Percentiles rank a stretch among this genome's conserved stretches.
These are phyloP conservation scores for Tricholauxania praeusta DNA, from an alignment of 2,888 invertebrate species.

Conservation along the genomic window DNA sequence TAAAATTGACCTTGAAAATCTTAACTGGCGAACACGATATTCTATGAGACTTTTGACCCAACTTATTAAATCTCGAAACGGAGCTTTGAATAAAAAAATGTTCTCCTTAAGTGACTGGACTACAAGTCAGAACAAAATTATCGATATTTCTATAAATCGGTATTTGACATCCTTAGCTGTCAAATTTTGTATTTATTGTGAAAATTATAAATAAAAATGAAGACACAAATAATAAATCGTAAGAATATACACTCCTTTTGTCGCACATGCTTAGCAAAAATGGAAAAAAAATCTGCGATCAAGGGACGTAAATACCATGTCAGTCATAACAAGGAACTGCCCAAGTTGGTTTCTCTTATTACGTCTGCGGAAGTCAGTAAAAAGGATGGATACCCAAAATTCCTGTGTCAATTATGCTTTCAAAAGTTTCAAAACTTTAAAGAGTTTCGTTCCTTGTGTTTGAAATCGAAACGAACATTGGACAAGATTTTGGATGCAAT, in stretches of 20 bases:
- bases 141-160: too few species aligned
- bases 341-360: conserved; percentile 8
- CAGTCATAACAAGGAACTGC: conserved; percentile 1
- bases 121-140: too few species aligned
- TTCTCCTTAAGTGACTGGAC: too few species aligned
- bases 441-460: conserved; percentile 59
- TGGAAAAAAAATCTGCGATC: neutral
- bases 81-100: too few species aligned
- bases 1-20: too few species aligned
- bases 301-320: conserved; percentile 6
- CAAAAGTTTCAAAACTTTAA: conserved; percentile 54
- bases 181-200: too few species aligned
- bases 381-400: conserved; percentile 49
- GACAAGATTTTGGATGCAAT: neutral
- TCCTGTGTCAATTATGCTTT: conserved; percentile 55
- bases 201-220: neutral
- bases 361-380: neutral
- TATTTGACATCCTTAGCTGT: too few species aligned
- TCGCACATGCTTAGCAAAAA: conserved; percentile 21
- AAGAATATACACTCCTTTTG: conserved; percentile 26
- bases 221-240: neutral
- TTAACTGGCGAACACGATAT: too few species aligned
- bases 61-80: too few species aligned
- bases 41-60: too few species aligned
- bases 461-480: conserved; percentile 51